Base-by-base conservation (phyloP, 2,113 vertebrate species). In the Siniperca chuatsi region DNA sequence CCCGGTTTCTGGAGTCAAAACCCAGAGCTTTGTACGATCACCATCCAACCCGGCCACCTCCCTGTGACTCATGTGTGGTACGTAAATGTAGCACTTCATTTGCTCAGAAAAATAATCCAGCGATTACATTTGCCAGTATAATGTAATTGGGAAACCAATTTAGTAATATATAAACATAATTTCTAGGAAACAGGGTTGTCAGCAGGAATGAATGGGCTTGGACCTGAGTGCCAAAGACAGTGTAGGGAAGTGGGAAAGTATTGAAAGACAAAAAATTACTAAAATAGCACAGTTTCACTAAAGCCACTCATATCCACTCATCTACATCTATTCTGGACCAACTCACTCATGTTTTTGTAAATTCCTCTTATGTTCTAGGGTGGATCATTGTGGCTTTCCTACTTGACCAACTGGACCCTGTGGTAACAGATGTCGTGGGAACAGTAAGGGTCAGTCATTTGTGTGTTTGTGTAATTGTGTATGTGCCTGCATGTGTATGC, bases 351-450 rank as follows among this genome's bases (percentile, higher is more conserved):
- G 73, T 75, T 84, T 85, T 76, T 71, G 68, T 82, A 33, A 74
- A 74, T 86, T 84, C 72, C 67, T 78, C 60, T 74, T 33, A 5
- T 75, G 71, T 58, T 84, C 82, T 61, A 68, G 60, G 70, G 54
- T 74, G 78, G 78, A 83, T 79, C 85, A 67, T 52, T 82, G 82
- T 87, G 72, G 66, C 60, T 77, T 84, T 79, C 71, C 35, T 25
- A 73, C 81, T 58, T 33, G 10, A 86, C 86, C 85, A 76, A 69
- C 35, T 87, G 83, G 79, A 85, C 78, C 2, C 52, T 21, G 52
- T 69, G 60, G 81, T 68, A 87, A 60, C 88, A 90, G 79, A 92
- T 92, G 90, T 91, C 79, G 69, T 90, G 91, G 90, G 86, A 93
- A 92, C 75, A 62, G 20, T 23, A 50, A 58, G 73, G 84, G 83